phyloP scores from a whole-genome alignment of 2,113 vertebrate genomes.

The Tragelaphus buxtoni region DNA sequence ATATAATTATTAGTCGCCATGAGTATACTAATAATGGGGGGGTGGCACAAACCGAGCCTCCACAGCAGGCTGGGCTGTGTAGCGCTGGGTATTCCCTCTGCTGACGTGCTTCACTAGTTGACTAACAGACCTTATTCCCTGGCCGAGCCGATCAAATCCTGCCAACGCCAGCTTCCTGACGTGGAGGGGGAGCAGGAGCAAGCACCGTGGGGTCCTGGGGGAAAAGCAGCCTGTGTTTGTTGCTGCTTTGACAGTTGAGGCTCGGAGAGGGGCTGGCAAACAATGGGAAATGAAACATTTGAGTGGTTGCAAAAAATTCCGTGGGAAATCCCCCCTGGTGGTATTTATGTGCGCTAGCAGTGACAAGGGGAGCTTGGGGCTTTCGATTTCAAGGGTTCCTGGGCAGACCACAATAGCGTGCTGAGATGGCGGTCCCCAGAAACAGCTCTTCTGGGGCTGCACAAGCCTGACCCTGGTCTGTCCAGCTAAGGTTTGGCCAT shows the following conservation, averaged over 20 bases:
- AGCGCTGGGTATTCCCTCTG: accelerated
- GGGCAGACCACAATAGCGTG: background rate
- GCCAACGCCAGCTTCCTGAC: background rate
- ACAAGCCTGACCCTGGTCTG: background rate
- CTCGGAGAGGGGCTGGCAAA: background rate
- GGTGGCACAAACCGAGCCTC: background rate
- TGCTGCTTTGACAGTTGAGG: conserved; percentile 17
- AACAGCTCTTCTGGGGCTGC: background rate
- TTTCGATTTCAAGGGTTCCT: conserved; percentile 29
- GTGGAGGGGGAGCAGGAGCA: background rate
- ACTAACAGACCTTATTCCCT: conserved; percentile 59
- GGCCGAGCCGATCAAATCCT: background rate
- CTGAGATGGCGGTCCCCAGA: background rate
- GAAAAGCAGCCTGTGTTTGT: background rate
- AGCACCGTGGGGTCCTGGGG: background rate
- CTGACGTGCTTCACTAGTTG: conserved; percentile 35
- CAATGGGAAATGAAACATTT: conserved; percentile 62
- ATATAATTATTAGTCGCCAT: background rate
- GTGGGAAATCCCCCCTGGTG: conserved; percentile 52
- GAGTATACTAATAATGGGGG: background rate
- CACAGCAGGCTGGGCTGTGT: background rate
- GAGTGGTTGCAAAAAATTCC: conserved; percentile 52
- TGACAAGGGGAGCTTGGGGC: background rate
- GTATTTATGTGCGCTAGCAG: background rate
- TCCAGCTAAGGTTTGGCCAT: background rate